phyloP scores from a whole-genome alignment of 2,113 vertebrate genomes.

The Vulpes lagopus region DNA sequence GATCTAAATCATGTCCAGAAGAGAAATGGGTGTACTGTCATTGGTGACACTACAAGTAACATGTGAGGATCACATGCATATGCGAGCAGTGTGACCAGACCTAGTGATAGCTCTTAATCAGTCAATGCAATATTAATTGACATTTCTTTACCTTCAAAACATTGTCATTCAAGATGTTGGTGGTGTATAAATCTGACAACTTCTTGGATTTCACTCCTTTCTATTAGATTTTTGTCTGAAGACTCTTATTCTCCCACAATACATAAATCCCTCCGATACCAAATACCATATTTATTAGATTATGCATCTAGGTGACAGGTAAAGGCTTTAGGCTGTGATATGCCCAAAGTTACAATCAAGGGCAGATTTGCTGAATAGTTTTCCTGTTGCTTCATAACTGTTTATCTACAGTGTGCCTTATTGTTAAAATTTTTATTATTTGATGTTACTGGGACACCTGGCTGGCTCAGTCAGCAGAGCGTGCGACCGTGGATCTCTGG shows the following conservation, averaged over 20 bases:
- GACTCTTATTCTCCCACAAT: not conserved
- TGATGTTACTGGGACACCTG: not conserved
- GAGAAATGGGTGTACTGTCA: not conserved
- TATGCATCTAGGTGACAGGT: not conserved
- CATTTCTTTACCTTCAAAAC: slow-evolving; percentile 6
- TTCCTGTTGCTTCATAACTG: not conserved
- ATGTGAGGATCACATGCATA: too few species aligned
- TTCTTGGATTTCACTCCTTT: slow-evolving; percentile 25
- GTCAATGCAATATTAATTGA: not conserved
- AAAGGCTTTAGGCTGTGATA: not conserved
- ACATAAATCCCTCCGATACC: not conserved
- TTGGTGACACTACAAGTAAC: not conserved
- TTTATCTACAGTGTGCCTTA: not conserved
- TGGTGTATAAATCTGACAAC: not conserved
- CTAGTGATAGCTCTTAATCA: not conserved
- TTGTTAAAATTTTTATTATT: not conserved
- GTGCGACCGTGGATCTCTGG: not conserved
- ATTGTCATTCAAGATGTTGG: not conserved
- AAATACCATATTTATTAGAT: not conserved
- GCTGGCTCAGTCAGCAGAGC: not conserved
- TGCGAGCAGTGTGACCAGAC: not conserved
- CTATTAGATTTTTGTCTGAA: not conserved
- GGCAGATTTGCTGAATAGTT: not conserved
- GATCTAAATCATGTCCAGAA: not conserved
- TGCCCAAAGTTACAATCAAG: not conserved